Conservation (phyloP, 64 coral and sea anemone genomes). For the Trachythela sp. region DNA sequence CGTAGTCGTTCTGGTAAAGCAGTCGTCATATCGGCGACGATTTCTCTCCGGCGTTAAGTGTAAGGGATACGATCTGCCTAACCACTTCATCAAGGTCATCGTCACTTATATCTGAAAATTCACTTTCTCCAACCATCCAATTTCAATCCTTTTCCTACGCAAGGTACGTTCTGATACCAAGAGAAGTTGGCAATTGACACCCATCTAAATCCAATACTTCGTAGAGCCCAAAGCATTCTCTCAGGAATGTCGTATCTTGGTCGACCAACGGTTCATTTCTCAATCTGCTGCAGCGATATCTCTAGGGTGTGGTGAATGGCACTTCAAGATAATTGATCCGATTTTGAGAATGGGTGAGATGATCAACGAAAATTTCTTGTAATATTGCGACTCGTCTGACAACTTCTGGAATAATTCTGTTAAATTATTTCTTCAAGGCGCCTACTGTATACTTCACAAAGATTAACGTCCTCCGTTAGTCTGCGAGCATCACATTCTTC, state of each 20-base stretch:
- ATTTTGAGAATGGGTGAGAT: background rate
- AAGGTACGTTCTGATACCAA: background rate
- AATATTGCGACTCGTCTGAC: background rate
- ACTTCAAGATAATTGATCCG: background rate
- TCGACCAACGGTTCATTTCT: background rate
- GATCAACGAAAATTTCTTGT: background rate
- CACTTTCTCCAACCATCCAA: background rate
- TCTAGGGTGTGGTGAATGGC: background rate
- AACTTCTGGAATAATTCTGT: background rate
- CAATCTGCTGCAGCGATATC: background rate
- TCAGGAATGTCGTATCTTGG: background rate
- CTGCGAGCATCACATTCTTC: background rate
- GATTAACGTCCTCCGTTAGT: background rate
- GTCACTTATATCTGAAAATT: conserved; percentile 10
- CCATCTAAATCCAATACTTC: conserved; percentile 6
- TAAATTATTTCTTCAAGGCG: background rate
- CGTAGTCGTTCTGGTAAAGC: too few relatives aligned
- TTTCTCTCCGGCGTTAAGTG: background rate
- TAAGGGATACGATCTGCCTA: background rate
- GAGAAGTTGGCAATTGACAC: background rate
- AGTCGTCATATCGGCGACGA: too few relatives aligned
- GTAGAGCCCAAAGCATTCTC: background rate
- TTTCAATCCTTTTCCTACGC: background rate
- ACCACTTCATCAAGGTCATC: background rate
- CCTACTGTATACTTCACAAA: background rate